Base-by-base conservation (phyloP, 2,888 invertebrate genomes). In the Oasisia sp. region DNA sequence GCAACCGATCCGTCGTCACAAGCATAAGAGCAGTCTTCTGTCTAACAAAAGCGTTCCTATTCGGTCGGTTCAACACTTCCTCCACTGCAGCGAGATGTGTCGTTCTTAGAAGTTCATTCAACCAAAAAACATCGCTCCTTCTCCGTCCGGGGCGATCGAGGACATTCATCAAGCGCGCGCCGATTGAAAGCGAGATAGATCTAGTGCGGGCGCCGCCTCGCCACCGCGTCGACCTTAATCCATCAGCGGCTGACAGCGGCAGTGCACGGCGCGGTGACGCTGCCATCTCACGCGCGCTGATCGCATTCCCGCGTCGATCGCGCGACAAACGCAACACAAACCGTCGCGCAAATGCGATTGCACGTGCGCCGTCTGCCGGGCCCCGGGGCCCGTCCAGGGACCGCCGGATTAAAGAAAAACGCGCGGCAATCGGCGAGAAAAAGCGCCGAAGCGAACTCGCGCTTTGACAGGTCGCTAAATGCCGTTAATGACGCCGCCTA, bases 161-260 rank as follows among this genome's bases (percentile, higher is more conserved):
- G 50, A 50, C 74, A 74, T 74, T 74, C 74, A 74, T 74, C 74
- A 74, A 74, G 19, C 7, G 27, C 74, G 74, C 74, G 19, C 9
- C n/a, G 74, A 74, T 74, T 74, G 74, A 74, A n/a, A 74, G 19
- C 74, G 27, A 74, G 74, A 74, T 74, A 74, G 74, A 74, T 74
- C n/a, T n/a, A 27, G n/a, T n/a, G 19, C 27, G 27, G 27, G 74
- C 74, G 74, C 74, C 27, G 74, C n/a, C 14, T 27, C 74, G 74
- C 7, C 5, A 74, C 19, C 74, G 27, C 7, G 27, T 27, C 74
- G 27, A 74, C 74, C 74, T 74, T 74, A 74, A 74, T 74, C 74
- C 74, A 74, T 74, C 74, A 74, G 74, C 74, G 74, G 5, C 74
- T 74, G 74, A 74, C 74, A 74, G 74, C 27, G 19, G 27, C 14